Evolutionary conservation across 2,888 invertebrate species (phyloP).

Genomic region (Hemithea aestivaria): DNA sequence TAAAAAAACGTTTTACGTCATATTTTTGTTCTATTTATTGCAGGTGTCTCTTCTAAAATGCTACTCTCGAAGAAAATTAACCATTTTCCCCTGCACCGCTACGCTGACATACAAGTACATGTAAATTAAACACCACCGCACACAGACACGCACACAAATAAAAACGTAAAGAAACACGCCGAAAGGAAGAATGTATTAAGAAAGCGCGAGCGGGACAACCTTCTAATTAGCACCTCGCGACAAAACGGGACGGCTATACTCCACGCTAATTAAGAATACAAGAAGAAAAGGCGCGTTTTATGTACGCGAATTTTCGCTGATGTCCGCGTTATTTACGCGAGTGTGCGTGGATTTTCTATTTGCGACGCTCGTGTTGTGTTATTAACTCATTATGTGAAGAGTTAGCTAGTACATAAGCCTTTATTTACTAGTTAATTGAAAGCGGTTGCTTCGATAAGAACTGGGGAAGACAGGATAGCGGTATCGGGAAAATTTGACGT

Average conservation of each 20-base stretch:
- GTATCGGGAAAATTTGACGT: conserved; percentile 37
- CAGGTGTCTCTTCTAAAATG: no score
- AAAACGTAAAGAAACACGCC: conserved; percentile 78
- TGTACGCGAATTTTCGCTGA: conserved; percentile 59
- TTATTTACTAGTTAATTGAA: conserved; percentile 77
- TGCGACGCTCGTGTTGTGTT: conserved; percentile 61
- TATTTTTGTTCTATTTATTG: no score
- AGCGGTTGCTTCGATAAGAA: conserved; percentile 70
- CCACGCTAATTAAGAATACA: conserved; percentile 85
- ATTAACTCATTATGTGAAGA: conserved; percentile 78
- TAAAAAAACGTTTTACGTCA: no score
- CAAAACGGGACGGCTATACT: conserved; percentile 60
- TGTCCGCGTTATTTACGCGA: conserved; percentile 49
- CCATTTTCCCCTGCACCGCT: conserved; percentile 46
- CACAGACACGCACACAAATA: conserved; percentile 79
- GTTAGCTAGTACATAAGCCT: conserved; percentile 68
- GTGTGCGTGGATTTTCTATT: conserved; percentile 54
- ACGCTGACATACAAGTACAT: conserved; percentile 77
- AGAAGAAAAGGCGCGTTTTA: conserved; percentile 82
- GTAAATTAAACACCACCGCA: conserved; percentile 78
- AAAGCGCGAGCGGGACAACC: conserved; percentile 75
- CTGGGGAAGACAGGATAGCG: conserved; percentile 51
- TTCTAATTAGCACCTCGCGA: conserved; percentile 68
- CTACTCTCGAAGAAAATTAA: no score
- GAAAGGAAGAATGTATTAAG: conserved; percentile 80